phyloP scores from a whole-genome alignment of 1,140 invertebrate genomes.

The Drosophila ohnishii region DNA sequence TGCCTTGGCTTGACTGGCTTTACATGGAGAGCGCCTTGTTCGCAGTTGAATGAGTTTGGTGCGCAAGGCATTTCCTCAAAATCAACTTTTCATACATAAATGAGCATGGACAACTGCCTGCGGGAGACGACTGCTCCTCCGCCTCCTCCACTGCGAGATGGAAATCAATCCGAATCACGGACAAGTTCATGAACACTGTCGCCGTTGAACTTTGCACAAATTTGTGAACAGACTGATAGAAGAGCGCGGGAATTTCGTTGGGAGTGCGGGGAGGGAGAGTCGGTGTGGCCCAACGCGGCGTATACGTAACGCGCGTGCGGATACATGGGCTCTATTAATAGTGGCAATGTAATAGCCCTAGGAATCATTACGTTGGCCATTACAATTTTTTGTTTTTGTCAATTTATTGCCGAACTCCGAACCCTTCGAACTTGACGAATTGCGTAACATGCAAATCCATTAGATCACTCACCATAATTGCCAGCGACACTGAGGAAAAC shows the following conservation, averaged over 20 bases:
- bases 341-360: conserved; percentile 33
- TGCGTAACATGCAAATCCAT: conserved; percentile 72
- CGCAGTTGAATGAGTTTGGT: conserved; percentile 45
- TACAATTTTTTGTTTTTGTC: conserved; percentile 32
- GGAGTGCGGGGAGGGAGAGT: background rate
- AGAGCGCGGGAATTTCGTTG: conserved; percentile 4
- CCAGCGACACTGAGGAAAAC: conserved; percentile 75
- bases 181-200: conserved; percentile 66
- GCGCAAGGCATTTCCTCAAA: conserved; percentile 34
- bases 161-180: conserved; percentile 33
- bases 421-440: conserved; percentile 28
- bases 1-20: conserved; percentile 58
- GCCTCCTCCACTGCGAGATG: background rate
- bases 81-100: conserved; percentile 34
- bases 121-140: conserved; percentile 7
- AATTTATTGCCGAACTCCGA: conserved; percentile 37
- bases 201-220: conserved; percentile 40
- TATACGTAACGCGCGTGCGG: conserved; percentile 65
- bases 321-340: conserved; percentile 43
- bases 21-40: conserved; percentile 44
- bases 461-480: conserved; percentile 76
- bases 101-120: conserved; percentile 53
- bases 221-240: conserved; percentile 23
- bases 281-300: conserved; percentile 30
- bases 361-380: conserved; percentile 34